A percentile compares a stretch with the other conserved stretches of the same genome.
Evolutionary conservation across 2,888 invertebrate genomes (phyloP).

Genomic region (Pandemis corylana): DNA sequence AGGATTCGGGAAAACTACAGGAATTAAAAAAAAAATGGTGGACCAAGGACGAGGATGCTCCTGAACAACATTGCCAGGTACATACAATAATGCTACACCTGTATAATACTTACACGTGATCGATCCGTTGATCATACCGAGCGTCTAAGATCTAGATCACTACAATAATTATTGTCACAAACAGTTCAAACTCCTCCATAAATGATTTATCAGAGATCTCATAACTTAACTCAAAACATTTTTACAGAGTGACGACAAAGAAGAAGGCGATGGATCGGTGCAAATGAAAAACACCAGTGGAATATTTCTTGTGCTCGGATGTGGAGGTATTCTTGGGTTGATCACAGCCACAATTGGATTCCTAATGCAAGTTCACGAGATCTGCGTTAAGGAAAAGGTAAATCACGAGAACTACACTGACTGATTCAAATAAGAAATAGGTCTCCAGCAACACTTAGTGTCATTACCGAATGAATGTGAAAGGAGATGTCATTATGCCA

Average conservation of each 20-base stretch:
- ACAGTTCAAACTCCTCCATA: no score
- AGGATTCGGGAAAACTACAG: conserved; percentile 92
- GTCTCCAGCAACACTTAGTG: no score
- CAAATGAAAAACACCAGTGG: conserved; percentile 96
- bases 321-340: conserved; percentile 89
- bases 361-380: conserved; percentile 91
- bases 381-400: conserved; percentile 91
- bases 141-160: no score
- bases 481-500: no score
- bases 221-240: background rate
- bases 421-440: no score
- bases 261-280: conserved; percentile 81
- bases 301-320: conserved; percentile 93
- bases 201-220: no score
- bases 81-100: no score
- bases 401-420: no score
- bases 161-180: no score
- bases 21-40: conserved; percentile 95
- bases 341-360: conserved; percentile 93
- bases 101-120: no score
- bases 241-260: conserved; percentile 52
- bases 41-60: conserved; percentile 88
- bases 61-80: conserved; percentile 64
- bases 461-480: no score
- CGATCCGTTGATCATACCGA: no score